Evolutionary conservation across 2,113 vertebrate species (phyloP), one percentile per base, ranked within the genome.

Genomic region (Cyprinodon variegatus): DNA sequence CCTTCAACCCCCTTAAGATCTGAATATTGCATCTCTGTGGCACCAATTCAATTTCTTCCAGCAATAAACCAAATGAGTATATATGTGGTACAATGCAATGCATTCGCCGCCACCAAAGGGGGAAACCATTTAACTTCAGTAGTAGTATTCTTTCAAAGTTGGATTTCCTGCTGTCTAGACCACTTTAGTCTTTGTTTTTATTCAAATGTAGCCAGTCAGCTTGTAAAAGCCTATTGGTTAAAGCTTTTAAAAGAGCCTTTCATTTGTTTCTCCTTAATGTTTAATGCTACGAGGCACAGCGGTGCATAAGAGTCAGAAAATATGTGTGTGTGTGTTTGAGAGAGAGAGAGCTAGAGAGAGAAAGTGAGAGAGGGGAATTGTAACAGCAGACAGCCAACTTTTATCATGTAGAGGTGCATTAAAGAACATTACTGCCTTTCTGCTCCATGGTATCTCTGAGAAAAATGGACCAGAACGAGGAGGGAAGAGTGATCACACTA

Each of bases 131-230:
- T 90, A 84, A 92, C 83, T 91, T 86, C 66, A 82, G 83, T 77
- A 79, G 74, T 91, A 84, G 83, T 88, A 81, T 89, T 91, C 76
- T 90, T 92, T 81, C 85, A 86, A 72, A 90, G 77, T 81, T 91
- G 87, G 85, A 90, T 91, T 93, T 91, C 92, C 91, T 91, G 89
- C 89, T 84, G 92, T 94, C 92, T 93, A 93, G 91, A 93, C 91
- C 88, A 86, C 83, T 92, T 90, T 86, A 79, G 83, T 88, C 75
- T 84, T 79, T 86, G 77, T 83, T 88, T 91, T 89, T 85, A 86
- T 88, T 85, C 71, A 39, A 86, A 85, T 82, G 74, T 77, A 87
- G 84, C 81, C 76, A 72, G 83, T 74, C 81, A 79, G 73, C 90
- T 91, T 90, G 89, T 94, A 92, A 93, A 94, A 92, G 82, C 68